Percentiles rank a stretch among this genome's conserved stretches.
phyloP scores from a whole-genome alignment of 2,797 vertebrate species.

The Xerus rutilus region DNA sequence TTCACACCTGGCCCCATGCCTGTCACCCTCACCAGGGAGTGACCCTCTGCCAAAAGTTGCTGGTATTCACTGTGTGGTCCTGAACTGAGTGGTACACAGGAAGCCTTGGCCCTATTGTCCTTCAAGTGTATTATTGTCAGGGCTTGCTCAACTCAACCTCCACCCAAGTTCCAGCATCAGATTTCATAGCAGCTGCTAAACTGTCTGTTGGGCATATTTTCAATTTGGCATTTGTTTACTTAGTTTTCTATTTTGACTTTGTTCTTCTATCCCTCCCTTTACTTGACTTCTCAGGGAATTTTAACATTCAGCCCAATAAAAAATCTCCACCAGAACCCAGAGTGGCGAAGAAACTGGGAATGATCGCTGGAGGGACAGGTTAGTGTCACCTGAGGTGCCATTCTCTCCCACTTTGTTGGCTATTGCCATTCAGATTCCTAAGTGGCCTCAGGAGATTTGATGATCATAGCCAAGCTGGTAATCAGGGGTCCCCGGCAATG shows the following conservation, averaged over 20 bases:
- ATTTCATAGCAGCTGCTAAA: slow-evolving; percentile 51
- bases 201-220: background rate
- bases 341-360: slow-evolving; percentile 92
- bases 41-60: slow-evolving; percentile 22
- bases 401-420: background rate
- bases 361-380: slow-evolving; percentile 99
- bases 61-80: background rate
- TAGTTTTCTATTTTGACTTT: background rate
- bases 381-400: background rate
- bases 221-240: slow-evolving; percentile 47
- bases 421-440: background rate
- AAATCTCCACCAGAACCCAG: slow-evolving; percentile 91
- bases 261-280: background rate
- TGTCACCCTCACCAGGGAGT: slow-evolving; percentile 8
- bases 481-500: background rate
- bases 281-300: slow-evolving; percentile 89
- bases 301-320: slow-evolving; percentile 94
- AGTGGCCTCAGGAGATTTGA: background rate
- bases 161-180: slow-evolving; percentile 6
- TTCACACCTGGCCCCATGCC: slow-evolving; percentile 56
- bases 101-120: slow-evolving; percentile 29
- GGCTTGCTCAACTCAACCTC: background rate
- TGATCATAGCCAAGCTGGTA: background rate
- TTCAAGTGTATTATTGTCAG: slow-evolving; percentile 18
- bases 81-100: background rate